These are phyloP conservation scores for Acrocephalus kingi DNA, from an alignment of 2,113 vertebrate species.

Conservation along the genomic window DNA sequence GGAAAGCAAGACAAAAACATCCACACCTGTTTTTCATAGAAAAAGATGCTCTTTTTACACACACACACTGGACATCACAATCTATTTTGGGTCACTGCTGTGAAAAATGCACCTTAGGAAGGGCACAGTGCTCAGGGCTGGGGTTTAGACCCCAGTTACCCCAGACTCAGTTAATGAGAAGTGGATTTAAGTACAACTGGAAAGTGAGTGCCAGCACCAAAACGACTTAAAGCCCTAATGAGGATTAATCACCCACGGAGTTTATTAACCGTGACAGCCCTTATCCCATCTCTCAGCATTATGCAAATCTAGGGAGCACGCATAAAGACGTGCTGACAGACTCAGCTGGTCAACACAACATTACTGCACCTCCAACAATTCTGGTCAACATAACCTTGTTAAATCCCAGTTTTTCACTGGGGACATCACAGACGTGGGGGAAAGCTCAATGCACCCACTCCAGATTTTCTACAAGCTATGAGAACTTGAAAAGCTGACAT, in stretches of 20 bases:
- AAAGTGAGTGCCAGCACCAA: background rate
- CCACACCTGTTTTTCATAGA: background rate
- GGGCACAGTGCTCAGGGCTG: background rate
- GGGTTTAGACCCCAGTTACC: background rate
- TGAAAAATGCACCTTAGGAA: background rate
- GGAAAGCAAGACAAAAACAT: background rate
- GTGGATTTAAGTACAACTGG: background rate
- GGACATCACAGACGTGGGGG: accelerated
- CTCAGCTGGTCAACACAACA: background rate
- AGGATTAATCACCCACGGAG: background rate
- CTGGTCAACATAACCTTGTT: accelerated
- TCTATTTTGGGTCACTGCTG: background rate
- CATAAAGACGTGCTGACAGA: background rate
- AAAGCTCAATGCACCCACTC: background rate
- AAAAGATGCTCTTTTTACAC: background rate
- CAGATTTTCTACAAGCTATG: background rate
- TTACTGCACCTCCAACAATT: background rate
- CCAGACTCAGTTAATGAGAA: background rate
- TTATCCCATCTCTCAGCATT: background rate
- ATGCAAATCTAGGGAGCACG: background rate
- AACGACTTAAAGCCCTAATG: background rate
- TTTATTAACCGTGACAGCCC: background rate
- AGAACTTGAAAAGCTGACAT: background rate
- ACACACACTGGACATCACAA: accelerated
- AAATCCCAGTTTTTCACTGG: background rate